Evolutionary conservation across 2,113 vertebrate genomes (phyloP).

Genomic region (Laticauda laticaudata): DNA sequence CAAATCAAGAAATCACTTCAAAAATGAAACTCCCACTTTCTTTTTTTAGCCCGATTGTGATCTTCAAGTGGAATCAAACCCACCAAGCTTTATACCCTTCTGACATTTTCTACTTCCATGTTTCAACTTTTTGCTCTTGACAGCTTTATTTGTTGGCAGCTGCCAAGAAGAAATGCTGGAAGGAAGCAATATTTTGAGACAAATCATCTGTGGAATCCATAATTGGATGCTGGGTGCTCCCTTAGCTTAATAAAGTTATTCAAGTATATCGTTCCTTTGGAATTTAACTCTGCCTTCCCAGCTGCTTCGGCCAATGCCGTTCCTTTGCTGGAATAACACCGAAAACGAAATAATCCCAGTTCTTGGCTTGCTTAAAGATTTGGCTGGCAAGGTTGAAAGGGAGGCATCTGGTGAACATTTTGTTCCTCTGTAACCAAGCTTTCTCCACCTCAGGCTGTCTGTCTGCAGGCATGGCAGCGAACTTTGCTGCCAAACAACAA

Average conservation of each 20-base stretch:
- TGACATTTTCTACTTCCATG: neutral
- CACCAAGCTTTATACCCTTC: neutral
- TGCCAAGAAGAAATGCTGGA: neutral
- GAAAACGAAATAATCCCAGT: neutral
- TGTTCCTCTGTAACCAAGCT: neutral
- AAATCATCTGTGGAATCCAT: neutral
- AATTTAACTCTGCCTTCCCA: constrained; percentile 19
- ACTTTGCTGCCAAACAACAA: neutral
- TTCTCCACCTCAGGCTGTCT: neutral
- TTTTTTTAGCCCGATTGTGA: neutral
- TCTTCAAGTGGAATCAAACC: neutral
- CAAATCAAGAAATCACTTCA: neutral
- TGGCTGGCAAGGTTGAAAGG: neutral
- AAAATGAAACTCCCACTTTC: neutral
- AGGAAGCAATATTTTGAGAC: constrained; percentile 8
- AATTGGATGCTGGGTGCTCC: neutral
- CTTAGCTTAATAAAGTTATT: constrained; percentile 1
- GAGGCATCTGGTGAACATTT: constrained; percentile 2
- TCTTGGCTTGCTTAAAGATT: constrained; percentile 1
- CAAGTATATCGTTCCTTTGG: constrained; percentile 8
- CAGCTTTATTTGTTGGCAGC: neutral
- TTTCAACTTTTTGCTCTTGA: neutral
- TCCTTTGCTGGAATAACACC: neutral
- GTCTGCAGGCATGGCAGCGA: neutral
- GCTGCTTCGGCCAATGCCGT: constrained; percentile 6